These are phyloP conservation scores for Astropecten irregularis DNA, from an alignment of 53 echinoderm and acorn worm species.

Conservation along the genomic window DNA sequence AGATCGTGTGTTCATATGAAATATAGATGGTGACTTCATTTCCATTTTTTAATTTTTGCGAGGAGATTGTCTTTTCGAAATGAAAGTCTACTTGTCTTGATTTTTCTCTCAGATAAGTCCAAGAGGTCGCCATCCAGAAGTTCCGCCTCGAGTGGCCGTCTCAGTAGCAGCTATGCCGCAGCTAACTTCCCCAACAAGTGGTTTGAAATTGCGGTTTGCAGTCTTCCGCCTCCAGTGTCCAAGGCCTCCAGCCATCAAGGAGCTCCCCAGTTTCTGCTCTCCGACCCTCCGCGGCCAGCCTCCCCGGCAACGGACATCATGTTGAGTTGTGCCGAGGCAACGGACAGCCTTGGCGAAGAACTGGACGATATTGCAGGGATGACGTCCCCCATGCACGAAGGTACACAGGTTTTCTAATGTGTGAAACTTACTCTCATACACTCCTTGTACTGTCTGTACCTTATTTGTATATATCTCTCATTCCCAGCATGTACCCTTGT, in stretches of 20 bases:
- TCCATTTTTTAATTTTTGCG: too few species aligned
- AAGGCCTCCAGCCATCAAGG: background rate
- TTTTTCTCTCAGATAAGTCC: slow-evolving; percentile 27
- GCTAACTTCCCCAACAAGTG: slow-evolving; percentile 45
- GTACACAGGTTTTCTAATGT: background rate
- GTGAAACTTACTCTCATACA: too few species aligned
- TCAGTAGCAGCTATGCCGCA: background rate
- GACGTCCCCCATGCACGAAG: background rate
- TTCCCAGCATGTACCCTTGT: too few species aligned
- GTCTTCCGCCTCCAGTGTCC: background rate
- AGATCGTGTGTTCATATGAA: too few species aligned
- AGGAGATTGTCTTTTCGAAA: too few species aligned
- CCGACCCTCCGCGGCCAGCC: slow-evolving; percentile 25
- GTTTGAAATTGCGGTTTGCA: slow-evolving; percentile 60
- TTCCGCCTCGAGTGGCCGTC: background rate
- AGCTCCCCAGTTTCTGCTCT: slow-evolving; percentile 21
- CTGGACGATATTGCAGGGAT: background rate
- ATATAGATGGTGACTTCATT: too few species aligned
- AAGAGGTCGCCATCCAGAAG: slow-evolving; percentile 31
- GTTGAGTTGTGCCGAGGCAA: background rate
- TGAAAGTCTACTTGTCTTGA: too few species aligned
- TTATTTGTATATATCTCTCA: too few species aligned
- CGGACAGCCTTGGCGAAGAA: background rate
- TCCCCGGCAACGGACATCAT: slow-evolving; percentile 34
- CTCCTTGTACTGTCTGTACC: too few species aligned